Conservation (phyloP, 2,888 invertebrate genomes). For the Diplazon laetatorius region DNA sequence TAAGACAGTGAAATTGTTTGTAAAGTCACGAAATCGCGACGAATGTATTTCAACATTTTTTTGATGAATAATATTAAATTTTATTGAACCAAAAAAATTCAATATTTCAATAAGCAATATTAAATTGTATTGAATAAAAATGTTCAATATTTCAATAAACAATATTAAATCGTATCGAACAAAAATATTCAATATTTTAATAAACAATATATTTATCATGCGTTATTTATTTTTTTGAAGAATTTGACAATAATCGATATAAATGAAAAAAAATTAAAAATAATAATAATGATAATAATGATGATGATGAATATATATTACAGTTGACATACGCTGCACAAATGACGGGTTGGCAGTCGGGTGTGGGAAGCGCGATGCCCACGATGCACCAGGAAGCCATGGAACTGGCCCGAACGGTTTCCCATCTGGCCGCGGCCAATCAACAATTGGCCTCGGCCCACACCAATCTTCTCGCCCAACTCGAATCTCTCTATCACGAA, state of each 20-base stretch:
- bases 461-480: constrained; percentile 74
- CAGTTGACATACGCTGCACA: constrained; percentile 76
- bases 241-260: too few species aligned
- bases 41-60: too few species aligned
- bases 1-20: too few species aligned
- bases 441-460: constrained; percentile 78
- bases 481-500: constrained; percentile 75
- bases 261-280: not conserved
- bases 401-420: constrained; percentile 77
- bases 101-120: too few species aligned
- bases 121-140: too few species aligned
- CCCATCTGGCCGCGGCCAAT: constrained; percentile 79
- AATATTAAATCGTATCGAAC: too few species aligned
- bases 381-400: constrained; percentile 70
- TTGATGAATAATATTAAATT: not conserved
- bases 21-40: too few species aligned
- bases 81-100: not conserved
- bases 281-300: not conserved
- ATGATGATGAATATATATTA: constrained; percentile 56
- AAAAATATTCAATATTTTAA: too few species aligned
- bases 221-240: too few species aligned
- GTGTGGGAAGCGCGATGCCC: constrained; percentile 64
- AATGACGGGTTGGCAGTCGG: constrained; percentile 76
- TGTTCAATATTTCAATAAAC: too few species aligned
- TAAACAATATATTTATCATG: too few species aligned